Percentiles rank a stretch among this genome's conserved stretches.
phyloP scores from a whole-genome alignment of 2,888 invertebrate genomes.

The Eucriotettix oculatus region DNA sequence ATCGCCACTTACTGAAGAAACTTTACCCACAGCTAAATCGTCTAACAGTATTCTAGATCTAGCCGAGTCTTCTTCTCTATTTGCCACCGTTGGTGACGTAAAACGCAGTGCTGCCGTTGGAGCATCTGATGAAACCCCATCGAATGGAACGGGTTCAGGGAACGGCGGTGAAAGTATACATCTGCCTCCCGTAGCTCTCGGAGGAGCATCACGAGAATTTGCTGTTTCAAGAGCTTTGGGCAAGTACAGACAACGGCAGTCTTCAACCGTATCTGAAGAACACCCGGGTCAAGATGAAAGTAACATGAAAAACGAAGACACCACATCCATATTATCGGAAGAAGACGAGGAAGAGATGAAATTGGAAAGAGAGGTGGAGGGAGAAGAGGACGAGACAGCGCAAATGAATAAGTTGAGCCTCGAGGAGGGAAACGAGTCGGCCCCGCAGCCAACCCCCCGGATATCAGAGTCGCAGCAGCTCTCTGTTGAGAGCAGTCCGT shows the following conservation, averaged over 20 bases:
- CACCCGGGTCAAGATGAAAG: constrained; percentile 20
- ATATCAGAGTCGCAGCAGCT: not conserved
- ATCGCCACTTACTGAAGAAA: not conserved
- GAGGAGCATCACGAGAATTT: constrained; percentile 63
- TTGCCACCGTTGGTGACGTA: constrained; percentile 58
- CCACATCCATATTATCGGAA: too few relatives aligned
- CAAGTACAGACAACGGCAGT: constrained; percentile 58
- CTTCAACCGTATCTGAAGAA: constrained; percentile 53
- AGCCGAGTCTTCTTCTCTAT: constrained; percentile 30
- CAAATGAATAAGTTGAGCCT: not conserved
- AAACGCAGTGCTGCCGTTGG: constrained; percentile 29
- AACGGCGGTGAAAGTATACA: constrained; percentile 19
- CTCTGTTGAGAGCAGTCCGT: not conserved
- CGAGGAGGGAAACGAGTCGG: not conserved
- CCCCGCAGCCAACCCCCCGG: not conserved
- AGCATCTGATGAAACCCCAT: constrained; percentile 16
- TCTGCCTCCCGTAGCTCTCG: constrained; percentile 35
- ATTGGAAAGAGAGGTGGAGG: not conserved
- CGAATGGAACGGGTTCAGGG: constrained; percentile 31
- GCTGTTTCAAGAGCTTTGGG: constrained; percentile 68
- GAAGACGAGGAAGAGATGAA: not conserved
- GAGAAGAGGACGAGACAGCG: not conserved
- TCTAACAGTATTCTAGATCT: not conserved
- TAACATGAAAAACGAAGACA: not conserved
- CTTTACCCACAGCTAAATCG: not conserved